These are phyloP conservation scores for Xylophagus ater DNA, from an alignment of 2,888 invertebrate genomes.

Conservation along the genomic window DNA sequence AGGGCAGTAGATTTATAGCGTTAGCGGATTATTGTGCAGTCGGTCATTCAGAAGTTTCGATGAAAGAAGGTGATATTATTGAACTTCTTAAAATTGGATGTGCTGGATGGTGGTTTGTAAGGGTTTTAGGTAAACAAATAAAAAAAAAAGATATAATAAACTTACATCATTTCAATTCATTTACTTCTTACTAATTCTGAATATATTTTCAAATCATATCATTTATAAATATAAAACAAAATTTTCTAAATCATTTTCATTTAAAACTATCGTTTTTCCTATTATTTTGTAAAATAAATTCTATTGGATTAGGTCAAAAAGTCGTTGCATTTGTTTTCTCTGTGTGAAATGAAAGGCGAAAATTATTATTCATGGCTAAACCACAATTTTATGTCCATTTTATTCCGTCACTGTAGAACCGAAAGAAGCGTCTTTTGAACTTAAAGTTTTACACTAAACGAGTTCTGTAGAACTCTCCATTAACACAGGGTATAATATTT, in stretches of 20 bases:
- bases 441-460: too few relatives aligned
- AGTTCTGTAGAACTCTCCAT: too few relatives aligned
- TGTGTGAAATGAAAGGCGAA: too few relatives aligned
- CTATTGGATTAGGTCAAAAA: neutral
- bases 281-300: neutral
- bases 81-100: slow-evolving; percentile 86
- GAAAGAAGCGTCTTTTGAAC: too few relatives aligned
- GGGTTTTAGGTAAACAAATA: slow-evolving; percentile 54
- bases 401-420: too few relatives aligned
- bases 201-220: too few relatives aligned
- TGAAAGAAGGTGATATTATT: slow-evolving; percentile 81
- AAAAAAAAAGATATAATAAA: neutral
- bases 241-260: neutral
- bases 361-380: too few relatives aligned
- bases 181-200: neutral
- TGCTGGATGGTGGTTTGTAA: slow-evolving; percentile 95
- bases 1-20: slow-evolving; percentile 74
- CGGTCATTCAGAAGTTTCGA: slow-evolving; percentile 80
- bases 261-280: neutral
- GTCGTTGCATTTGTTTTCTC: too few relatives aligned
- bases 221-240: neutral
- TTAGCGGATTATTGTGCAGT: slow-evolving; percentile 88
- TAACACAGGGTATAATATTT: too few relatives aligned
- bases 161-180: neutral
- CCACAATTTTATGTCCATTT: too few relatives aligned